phyloP scores from a whole-genome alignment of 2,888 invertebrate genomes.

The Platypus cylindrus region DNA sequence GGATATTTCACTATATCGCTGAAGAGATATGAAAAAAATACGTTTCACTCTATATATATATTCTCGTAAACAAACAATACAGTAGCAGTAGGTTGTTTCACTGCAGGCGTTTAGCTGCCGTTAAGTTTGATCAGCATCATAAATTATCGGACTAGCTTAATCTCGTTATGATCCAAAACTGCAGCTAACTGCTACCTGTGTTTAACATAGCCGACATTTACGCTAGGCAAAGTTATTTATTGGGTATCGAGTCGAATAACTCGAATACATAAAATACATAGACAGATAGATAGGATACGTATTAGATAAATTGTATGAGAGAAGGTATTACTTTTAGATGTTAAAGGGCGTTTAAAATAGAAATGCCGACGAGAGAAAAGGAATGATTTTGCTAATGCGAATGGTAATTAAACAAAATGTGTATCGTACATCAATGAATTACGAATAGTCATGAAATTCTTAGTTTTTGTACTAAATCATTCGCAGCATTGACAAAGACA shows the following conservation, averaged over 20 bases:
- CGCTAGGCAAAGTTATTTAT: slow-evolving; percentile 16
- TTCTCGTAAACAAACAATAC: slow-evolving; percentile 1
- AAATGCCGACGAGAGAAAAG: too few species aligned
- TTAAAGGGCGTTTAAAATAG: too few species aligned
- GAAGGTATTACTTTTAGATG: too few species aligned
- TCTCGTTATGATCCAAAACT: slow-evolving; percentile 31
- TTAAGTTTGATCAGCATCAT: slow-evolving; percentile 24
- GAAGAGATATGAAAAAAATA: neutral
- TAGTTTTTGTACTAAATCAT: too few species aligned
- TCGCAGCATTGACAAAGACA: too few species aligned
- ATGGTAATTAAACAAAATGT: too few species aligned
- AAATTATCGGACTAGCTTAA: slow-evolving; percentile 35
- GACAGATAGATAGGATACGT: too few species aligned
- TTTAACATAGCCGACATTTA: slow-evolving; percentile 23
- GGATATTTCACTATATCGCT: too few species aligned
- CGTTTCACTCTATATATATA: neutral
- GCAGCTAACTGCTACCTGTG: slow-evolving; percentile 28
- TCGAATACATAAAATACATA: slow-evolving; percentile 14
- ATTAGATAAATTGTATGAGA: neutral
- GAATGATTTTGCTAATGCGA: too few species aligned
- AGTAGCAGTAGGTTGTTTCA: too few species aligned
- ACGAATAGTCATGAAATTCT: too few species aligned
- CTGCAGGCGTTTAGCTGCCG: slow-evolving; percentile 14
- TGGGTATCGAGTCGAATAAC: slow-evolving; percentile 9
- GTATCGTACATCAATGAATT: too few species aligned